Percentiles rank a stretch among this genome's conserved stretches.
Evolutionary conservation across 2,797 vertebrate species (phyloP).

Genomic region (Chelon labrosus): DNA sequence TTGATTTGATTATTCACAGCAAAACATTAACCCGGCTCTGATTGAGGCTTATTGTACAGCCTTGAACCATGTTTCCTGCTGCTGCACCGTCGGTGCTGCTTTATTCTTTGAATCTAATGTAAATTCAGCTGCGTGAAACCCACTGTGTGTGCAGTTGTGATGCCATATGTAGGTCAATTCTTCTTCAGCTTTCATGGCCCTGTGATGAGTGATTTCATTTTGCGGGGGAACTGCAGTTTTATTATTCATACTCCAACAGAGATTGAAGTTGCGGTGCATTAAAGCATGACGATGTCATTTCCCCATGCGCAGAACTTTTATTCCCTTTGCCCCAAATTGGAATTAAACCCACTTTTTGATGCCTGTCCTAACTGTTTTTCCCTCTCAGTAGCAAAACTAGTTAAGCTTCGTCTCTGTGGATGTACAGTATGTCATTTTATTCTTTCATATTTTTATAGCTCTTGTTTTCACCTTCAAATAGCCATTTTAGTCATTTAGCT

Average conservation of each 20-base stretch:
- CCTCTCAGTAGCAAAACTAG: constrained; percentile 21
- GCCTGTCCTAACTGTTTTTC: constrained; percentile 57
- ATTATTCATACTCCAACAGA: constrained; percentile 75
- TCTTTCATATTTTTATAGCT: constrained; percentile 25
- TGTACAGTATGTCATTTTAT: constrained; percentile 27
- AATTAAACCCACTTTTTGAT: constrained; percentile 70
- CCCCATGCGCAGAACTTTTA: constrained; percentile 55
- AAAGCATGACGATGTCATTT: constrained; percentile 74
- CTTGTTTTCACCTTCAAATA: not conserved
- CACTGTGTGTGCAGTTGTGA: constrained; percentile 57
- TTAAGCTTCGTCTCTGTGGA: constrained; percentile 40
- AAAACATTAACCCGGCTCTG: constrained; percentile 54
- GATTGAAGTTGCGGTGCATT: constrained; percentile 74
- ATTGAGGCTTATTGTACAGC: constrained; percentile 56
- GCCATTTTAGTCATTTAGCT: constrained; percentile 37
- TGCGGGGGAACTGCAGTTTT: constrained; percentile 71
- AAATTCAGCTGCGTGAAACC: constrained; percentile 57
- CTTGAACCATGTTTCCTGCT: constrained; percentile 42
- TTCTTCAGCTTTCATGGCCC: constrained; percentile 61
- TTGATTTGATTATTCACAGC: constrained; percentile 73
- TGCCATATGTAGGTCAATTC: constrained; percentile 81
- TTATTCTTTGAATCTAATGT: constrained; percentile 61
- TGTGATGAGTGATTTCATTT: constrained; percentile 79
- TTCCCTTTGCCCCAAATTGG: constrained; percentile 68
- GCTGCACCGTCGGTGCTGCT: constrained; percentile 31